A percentile compares a stretch with the other conserved stretches of the same genome.
Evolutionary conservation across 92 coral and sea anemone genomes (phyloP).

Genomic region (Porites lobata): DNA sequence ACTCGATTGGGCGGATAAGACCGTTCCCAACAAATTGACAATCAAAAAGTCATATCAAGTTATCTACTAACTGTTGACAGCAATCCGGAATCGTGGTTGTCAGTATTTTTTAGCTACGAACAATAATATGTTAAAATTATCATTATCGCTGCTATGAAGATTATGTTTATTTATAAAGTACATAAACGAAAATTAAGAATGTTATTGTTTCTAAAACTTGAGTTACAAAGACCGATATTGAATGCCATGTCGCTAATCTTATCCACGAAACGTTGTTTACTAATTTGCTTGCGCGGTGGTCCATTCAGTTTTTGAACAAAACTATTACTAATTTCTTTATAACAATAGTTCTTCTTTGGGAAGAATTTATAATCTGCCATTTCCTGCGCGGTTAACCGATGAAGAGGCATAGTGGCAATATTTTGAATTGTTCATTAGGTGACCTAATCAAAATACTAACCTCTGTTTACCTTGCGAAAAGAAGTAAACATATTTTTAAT

Average conservation of each 20-base stretch:
- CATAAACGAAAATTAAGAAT: slow-evolving; percentile 4
- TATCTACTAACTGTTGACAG: not conserved
- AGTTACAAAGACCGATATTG: slow-evolving; percentile 5
- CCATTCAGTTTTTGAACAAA: not conserved
- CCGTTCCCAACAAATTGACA: not conserved
- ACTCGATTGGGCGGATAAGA: slow-evolving; percentile 16
- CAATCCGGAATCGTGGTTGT: not conserved
- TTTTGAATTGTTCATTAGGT: slow-evolving; percentile 33
- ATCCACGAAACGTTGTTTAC: not conserved
- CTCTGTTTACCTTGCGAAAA: slow-evolving; percentile 15
- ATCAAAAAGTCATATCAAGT: slow-evolving; percentile 2
- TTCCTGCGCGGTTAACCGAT: slow-evolving; percentile 10
- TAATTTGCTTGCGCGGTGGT: not conserved
- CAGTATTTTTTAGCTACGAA: not conserved
- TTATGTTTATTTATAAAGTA: not conserved
- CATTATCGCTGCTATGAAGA: not conserved
- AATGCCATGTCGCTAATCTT: not conserved
- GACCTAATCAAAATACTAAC: slow-evolving; percentile 15
- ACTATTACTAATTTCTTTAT: not conserved
- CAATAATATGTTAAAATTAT: not conserved
- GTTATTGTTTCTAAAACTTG: not conserved
- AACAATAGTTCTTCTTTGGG: slow-evolving; percentile 7
- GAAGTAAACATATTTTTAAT: slow-evolving; percentile 25
- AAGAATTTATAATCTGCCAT: not conserved
- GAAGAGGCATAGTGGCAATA: slow-evolving; percentile 9